Conservation (phyloP, 2,113 vertebrate genomes). For the Grammomys dolichurus region DNA sequence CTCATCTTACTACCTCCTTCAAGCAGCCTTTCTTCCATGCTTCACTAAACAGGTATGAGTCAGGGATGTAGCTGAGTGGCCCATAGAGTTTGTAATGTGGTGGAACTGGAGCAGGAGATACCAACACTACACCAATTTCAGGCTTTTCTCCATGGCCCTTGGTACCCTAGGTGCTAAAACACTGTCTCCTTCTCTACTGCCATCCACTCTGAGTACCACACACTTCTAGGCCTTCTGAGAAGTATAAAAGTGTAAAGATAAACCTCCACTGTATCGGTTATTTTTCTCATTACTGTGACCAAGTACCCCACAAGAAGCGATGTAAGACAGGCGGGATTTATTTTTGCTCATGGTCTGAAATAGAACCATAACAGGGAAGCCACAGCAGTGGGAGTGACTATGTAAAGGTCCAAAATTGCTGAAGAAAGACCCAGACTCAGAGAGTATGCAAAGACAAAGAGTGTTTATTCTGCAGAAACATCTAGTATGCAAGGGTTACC, state of each 20-base stretch:
- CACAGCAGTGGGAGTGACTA: background rate
- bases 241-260: background rate
- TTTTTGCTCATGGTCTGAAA: background rate
- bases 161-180: background rate
- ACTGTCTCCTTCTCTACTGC: background rate
- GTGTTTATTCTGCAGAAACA: no score
- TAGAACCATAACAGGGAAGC: background rate
- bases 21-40: background rate
- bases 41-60: background rate
- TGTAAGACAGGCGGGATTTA: background rate
- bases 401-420: no score
- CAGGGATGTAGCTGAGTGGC: background rate
- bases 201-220: background rate
- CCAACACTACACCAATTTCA: background rate
- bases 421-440: no score
- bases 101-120: background rate
- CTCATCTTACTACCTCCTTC: background rate
- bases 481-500: no score
- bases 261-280: background rate
- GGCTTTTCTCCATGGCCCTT: background rate
- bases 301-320: background rate
- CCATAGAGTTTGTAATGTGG: background rate
- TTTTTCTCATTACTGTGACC: background rate
- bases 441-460: no score
- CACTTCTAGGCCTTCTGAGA: background rate